phyloP scores from a whole-genome alignment of 2,888 invertebrate species.

The Odontocolon sp. region DNA sequence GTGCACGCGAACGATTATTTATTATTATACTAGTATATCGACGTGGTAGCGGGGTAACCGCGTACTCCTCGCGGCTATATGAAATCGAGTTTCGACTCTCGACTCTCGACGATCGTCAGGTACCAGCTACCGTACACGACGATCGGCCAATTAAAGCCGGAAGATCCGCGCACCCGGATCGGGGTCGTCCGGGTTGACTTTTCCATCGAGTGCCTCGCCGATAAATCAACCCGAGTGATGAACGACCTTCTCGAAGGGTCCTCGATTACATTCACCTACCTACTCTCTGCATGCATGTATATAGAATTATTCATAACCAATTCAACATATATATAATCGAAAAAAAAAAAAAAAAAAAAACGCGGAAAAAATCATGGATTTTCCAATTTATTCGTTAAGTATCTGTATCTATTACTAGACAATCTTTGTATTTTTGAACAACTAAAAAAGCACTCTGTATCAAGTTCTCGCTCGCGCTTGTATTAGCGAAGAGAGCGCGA shows the following conservation, averaged over 20 bases:
- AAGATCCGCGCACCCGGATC: constrained; percentile 53
- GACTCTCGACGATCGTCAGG: constrained; percentile 58
- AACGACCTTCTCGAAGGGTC: constrained; percentile 58
- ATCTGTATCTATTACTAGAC: too few relatives aligned
- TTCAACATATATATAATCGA: not conserved
- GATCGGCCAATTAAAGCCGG: constrained; percentile 61
- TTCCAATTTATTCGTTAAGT: not conserved
- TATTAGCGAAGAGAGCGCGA: constrained; percentile 62
- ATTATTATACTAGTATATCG: constrained; percentile 53
- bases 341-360: constrained; percentile 1
- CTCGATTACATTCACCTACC: constrained; percentile 37
- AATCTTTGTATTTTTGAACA: too few relatives aligned
- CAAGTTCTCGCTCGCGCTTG: constrained; percentile 31
- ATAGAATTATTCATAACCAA: constrained; percentile 50
- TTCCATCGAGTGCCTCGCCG: constrained; percentile 34
- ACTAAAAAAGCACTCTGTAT: too few relatives aligned
- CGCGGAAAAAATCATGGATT: constrained; percentile 9
- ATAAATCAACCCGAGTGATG: constrained; percentile 56
- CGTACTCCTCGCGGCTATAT: constrained; percentile 55
- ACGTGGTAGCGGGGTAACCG: constrained; percentile 40
- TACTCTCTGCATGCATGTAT: constrained; percentile 11
- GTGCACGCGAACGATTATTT: constrained; percentile 61
- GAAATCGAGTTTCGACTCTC: constrained; percentile 56
- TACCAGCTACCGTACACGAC: constrained; percentile 60
- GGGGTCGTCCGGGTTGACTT: constrained; percentile 61